Percentiles rank a stretch among this genome's conserved stretches.
Conservation (phyloP, 92 coral and sea anemone genomes). For the Palythoa grandis region DNA sequence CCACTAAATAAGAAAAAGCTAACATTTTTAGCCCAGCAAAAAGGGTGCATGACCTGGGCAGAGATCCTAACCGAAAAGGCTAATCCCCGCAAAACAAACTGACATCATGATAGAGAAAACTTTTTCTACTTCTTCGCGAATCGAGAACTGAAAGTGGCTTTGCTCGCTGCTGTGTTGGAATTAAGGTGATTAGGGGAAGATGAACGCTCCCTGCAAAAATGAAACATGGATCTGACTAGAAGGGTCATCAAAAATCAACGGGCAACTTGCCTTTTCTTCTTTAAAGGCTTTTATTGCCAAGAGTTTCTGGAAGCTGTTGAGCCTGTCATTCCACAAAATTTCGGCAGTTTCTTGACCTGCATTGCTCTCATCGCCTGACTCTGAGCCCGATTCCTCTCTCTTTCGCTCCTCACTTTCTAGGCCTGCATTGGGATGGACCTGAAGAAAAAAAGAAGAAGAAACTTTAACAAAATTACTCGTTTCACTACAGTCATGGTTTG, state of each 20-base stretch:
- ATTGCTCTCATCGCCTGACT: conserved; percentile 9
- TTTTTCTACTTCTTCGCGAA: background rate
- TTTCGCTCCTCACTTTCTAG: conserved; percentile 30
- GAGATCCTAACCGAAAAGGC: too few species aligned
- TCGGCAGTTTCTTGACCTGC: conserved; percentile 9
- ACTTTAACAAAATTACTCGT: too few species aligned
- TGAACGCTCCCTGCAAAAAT: too few species aligned
- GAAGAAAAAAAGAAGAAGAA: background rate
- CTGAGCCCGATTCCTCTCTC: conserved; percentile 49
- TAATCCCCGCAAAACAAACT: too few species aligned
- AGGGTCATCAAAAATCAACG: background rate
- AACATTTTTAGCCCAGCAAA: too few species aligned
- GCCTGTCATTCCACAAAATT: conserved; percentile 63
- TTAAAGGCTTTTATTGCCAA: conserved; percentile 88
- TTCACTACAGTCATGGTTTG: too few species aligned
- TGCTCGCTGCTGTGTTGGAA: too few species aligned
- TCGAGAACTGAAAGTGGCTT: background rate
- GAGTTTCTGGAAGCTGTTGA: conserved; percentile 87
- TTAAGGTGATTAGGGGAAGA: too few species aligned
- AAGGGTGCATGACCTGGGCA: too few species aligned
- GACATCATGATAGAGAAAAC: background rate
- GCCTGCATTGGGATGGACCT: conserved; percentile 71
- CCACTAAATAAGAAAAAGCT: too few species aligned
- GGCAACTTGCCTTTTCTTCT: conserved; percentile 82
- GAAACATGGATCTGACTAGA: background rate